Percentiles rank a stretch among this genome's conserved stretches.
Conservation (phyloP, 2,113 vertebrate species). For the Chionis minor region DNA sequence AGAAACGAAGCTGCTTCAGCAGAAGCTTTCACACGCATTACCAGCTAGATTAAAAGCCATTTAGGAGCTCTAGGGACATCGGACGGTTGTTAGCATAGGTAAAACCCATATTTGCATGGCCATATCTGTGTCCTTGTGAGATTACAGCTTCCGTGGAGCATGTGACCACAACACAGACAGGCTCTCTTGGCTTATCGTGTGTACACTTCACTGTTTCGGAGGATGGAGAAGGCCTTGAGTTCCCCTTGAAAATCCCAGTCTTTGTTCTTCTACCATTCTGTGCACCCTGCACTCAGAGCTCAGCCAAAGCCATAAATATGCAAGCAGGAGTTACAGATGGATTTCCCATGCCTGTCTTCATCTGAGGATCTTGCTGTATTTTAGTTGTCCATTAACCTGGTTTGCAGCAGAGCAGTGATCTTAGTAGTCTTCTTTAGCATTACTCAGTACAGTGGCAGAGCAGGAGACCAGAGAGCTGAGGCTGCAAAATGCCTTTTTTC, state of each 20-base stretch:
- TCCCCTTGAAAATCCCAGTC: background rate
- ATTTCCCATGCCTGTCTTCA: background rate
- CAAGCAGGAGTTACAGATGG: background rate
- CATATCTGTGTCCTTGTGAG: conserved; percentile 45
- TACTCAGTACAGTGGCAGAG: background rate
- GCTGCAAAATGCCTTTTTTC: background rate
- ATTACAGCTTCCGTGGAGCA: conserved; percentile 9
- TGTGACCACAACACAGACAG: background rate
- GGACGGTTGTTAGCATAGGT: background rate
- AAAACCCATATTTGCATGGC: conserved; percentile 3
- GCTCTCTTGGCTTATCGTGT: background rate
- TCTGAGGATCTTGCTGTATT: background rate
- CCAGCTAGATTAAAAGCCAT: background rate
- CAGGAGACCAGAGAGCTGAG: background rate
- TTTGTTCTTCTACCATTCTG: background rate
- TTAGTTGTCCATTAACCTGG: background rate
- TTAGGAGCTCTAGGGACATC: background rate
- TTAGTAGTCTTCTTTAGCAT: background rate
- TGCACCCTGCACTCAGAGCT: background rate
- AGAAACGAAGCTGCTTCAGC: background rate
- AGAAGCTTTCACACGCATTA: background rate
- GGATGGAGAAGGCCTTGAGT: background rate
- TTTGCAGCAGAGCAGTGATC: background rate
- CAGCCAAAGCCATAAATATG: background rate
- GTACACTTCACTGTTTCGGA: background rate